Evolutionary conservation across 2,797 vertebrate genomes (phyloP).

Genomic region (Rhodeus uyekii): DNA sequence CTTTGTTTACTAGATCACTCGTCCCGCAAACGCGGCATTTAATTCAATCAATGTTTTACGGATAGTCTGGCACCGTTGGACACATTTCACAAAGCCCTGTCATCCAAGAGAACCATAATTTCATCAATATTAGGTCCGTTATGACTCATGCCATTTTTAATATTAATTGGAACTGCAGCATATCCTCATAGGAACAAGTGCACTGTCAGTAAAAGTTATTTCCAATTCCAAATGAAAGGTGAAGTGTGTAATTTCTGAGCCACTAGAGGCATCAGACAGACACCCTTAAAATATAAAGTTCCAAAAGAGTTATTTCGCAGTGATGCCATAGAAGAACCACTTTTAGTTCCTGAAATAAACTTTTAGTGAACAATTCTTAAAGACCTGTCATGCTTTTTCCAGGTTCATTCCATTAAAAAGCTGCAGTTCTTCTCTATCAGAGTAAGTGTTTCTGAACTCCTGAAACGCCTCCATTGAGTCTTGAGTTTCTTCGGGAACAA

Average conservation of each 20-base stretch:
- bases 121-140: constrained; percentile 42
- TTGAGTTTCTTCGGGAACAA: neutral
- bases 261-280: neutral
- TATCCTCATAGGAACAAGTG: constrained; percentile 44
- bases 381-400: neutral
- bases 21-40: constrained; percentile 55
- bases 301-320: neutral
- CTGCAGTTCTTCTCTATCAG: neutral
- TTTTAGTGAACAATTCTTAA: neutral
- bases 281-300: neutral
- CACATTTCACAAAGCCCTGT: constrained; percentile 50
- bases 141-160: constrained; percentile 50
- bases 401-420: neutral
- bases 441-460: too few relatives aligned
- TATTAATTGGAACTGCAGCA: constrained; percentile 48
- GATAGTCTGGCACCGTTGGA: constrained; percentile 50
- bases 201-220: constrained; percentile 49
- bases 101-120: constrained; percentile 46
- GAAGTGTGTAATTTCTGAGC: constrained; percentile 13
- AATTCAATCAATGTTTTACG: constrained; percentile 59
- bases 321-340: neutral
- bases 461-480: neutral
- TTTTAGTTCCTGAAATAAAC: neutral
- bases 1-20: constrained; percentile 64
- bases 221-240: constrained; percentile 40